Evolutionary conservation across 2,888 invertebrate genomes (phyloP), one percentile per base, ranked within the genome.

Genomic region (Dinocampus coccinellae): DNA sequence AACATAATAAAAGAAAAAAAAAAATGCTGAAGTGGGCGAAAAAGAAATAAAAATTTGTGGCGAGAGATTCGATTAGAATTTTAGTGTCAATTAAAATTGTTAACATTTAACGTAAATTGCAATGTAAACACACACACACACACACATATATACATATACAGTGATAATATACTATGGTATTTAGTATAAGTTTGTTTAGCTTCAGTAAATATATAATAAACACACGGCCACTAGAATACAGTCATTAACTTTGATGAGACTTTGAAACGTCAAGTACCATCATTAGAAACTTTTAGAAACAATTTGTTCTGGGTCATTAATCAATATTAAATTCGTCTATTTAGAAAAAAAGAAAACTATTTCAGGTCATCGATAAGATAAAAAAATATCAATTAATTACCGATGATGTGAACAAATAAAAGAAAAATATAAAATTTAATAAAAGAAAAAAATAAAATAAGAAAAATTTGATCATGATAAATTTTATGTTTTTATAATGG

Each of bases 11-110:
- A 64, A n/a, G 13, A 53, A 4, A 29, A 55, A 63, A 20, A 69
- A 65, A 36, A 64, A 39, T 29, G 52, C 22, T 10, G 57, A 67
- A 67, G 66, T 55, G 53, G 20, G 39, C 26, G 47, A 63, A 55
- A 55, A 39, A 29, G 55, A 60, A 73, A 63, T 42, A 53, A 42
- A 61, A 57, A 52, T n/a, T n/a, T 13, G 39, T 39, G 16, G 9
- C 3, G 47, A 47, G 16, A 47, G 9, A 47, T 4, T 6, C 16
- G 47, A 47, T 47, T 20, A 47, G 16, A 20, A 47, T 47, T 16
- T 7, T 1, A 7, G 47, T 47, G 47, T 1, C 20, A 47, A 47
- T 16, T 47, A 9, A 9, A 16, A 16, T 16, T 47, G 16, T 1
- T 7, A 47, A 16, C 47, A 16, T 47, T 47, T 3, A 47, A 16